Conservation (phyloP, 2,797 vertebrate species). For the Lates japonicus region DNA sequence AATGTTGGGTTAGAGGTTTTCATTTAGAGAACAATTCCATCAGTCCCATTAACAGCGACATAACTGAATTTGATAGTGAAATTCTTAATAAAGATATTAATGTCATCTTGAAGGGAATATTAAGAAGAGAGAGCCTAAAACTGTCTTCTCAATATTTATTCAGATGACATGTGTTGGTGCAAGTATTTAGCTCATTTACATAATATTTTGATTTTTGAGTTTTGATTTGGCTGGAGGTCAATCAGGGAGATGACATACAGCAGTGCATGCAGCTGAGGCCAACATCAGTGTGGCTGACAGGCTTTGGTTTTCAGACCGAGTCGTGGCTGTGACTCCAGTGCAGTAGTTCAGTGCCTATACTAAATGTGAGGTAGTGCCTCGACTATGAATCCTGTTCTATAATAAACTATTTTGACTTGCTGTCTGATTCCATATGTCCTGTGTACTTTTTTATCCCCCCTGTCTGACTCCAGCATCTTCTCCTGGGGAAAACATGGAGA, state of each 20-base stretch:
- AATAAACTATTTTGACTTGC: constrained; percentile 88
- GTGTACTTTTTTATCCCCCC: constrained; percentile 20
- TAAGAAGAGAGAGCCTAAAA: not conserved
- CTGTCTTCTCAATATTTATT: not conserved
- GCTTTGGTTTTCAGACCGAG: constrained; percentile 65
- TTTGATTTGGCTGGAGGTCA: not conserved
- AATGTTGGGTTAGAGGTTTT: not conserved
- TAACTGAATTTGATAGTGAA: constrained; percentile 7
- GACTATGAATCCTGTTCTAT: constrained; percentile 84
- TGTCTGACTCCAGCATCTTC: constrained; percentile 8
- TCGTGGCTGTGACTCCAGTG: constrained; percentile 83
- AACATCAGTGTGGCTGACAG: constrained; percentile 46
- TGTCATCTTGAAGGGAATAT: not conserved
- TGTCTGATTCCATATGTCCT: constrained; percentile 74
- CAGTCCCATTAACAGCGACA: constrained; percentile 1
- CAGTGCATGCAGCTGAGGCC: not conserved
- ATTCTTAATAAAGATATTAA: not conserved
- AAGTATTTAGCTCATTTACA: not conserved
- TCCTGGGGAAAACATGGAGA: not conserved
- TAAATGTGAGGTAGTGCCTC: constrained; percentile 89
- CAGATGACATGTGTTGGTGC: not conserved
- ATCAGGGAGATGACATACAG: not conserved
- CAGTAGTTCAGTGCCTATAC: constrained; percentile 93
- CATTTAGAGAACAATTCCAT: not conserved
- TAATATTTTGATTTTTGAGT: not conserved